phyloP scores from a whole-genome alignment of 2,888 invertebrate species.

The Lapara coniferarum region DNA sequence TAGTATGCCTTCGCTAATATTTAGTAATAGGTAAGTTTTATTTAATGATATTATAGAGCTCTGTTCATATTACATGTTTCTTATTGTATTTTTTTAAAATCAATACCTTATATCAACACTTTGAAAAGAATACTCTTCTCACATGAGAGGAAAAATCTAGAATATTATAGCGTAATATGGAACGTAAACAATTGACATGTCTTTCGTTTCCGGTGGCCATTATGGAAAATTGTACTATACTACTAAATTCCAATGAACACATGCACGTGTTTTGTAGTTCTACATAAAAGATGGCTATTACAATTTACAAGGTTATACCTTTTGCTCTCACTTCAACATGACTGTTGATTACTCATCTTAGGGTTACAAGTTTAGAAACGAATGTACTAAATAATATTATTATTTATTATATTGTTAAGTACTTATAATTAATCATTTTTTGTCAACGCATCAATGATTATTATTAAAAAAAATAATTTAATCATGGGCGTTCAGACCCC shows the following conservation, averaged over 20 bases:
- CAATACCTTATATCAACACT: too few relatives aligned
- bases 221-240: constrained; percentile 59
- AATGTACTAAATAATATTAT: background rate
- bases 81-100: background rate
- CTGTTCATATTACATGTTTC: background rate
- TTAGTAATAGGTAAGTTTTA: constrained; percentile 85
- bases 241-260: constrained; percentile 54
- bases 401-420: too few relatives aligned
- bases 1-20: constrained; percentile 86
- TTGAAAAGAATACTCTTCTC: too few relatives aligned
- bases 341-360: background rate
- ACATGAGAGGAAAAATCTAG: too few relatives aligned
- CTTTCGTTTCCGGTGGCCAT: constrained; percentile 76
- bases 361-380: background rate
- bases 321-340: constrained; percentile 2
- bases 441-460: too few relatives aligned
- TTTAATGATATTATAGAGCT: constrained; percentile 35
- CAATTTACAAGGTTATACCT: background rate
- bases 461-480: too few relatives aligned
- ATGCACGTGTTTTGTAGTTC: constrained; percentile 45
- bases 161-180: constrained; percentile 40
- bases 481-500: too few relatives aligned
- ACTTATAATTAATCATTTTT: too few relatives aligned
- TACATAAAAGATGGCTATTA: constrained; percentile 32
- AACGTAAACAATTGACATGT: constrained; percentile 45